Evolutionary conservation across 2,113 vertebrate genomes (phyloP).

Genomic region (Sphaerodactylus townsendi): DNA sequence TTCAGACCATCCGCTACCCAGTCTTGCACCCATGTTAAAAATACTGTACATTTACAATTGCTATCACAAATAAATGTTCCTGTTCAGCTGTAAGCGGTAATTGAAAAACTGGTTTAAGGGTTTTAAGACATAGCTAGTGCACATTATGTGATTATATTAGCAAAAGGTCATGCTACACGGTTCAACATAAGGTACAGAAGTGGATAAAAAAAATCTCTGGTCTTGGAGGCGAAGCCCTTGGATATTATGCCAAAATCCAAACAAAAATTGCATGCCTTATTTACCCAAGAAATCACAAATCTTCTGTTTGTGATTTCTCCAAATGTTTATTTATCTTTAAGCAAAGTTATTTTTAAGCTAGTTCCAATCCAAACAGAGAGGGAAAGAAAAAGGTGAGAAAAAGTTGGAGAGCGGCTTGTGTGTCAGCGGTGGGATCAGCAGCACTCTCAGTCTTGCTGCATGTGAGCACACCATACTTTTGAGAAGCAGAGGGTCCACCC

Average conservation of each 20-base stretch:
- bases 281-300: neutral
- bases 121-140: neutral
- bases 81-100: neutral
- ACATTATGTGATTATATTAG: neutral
- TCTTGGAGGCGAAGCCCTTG: neutral
- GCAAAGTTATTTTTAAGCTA: too few species aligned
- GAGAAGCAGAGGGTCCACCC: too few species aligned
- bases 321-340: slow-evolving; percentile 11
- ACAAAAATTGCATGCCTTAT: too few species aligned
- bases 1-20: too few species aligned
- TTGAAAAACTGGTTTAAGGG: neutral
- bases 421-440: too few species aligned
- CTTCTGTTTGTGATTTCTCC: neutral
- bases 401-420: too few species aligned
- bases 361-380: too few species aligned
- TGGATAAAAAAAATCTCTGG: neutral
- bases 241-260: neutral
- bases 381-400: too few species aligned
- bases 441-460: too few species aligned
- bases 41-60: neutral
- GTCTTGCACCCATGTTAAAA: neutral
- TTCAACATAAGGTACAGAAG: neutral
- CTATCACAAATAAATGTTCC: neutral
- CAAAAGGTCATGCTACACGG: too few species aligned
- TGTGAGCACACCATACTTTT: too few species aligned